Percentiles rank a stretch among this genome's conserved stretches.
Conservation (phyloP, 2,113 vertebrate species). For the cattle (Bos taurus) region DNA sequence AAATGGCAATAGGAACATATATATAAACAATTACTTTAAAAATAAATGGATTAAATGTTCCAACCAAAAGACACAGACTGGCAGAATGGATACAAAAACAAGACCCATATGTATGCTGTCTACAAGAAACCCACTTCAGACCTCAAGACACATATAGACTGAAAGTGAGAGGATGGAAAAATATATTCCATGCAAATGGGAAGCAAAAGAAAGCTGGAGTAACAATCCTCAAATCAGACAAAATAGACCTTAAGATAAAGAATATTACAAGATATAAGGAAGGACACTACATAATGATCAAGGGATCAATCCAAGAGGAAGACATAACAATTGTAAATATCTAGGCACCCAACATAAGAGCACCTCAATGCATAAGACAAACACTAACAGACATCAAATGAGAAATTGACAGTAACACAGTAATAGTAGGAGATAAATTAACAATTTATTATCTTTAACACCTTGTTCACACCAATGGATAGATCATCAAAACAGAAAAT, state of each 20-base stretch:
- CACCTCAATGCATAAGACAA: not conserved
- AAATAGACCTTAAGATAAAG: not conserved
- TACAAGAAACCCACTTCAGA: not conserved
- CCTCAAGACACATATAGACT: not conserved
- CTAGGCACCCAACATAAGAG: not conserved
- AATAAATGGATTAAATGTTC: not conserved
- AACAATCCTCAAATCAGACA: not conserved
- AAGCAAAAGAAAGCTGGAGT: not conserved
- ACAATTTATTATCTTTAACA: not conserved
- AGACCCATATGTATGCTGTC: not conserved
- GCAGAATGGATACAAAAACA: not conserved
- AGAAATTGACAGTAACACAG: not conserved
- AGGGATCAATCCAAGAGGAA: not conserved
- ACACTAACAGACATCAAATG: not conserved
- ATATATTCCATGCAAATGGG: not conserved
- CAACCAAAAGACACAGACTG: not conserved
- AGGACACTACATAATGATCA: not conserved
- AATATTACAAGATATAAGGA: not conserved
- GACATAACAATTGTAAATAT: not conserved
- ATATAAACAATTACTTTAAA: not conserved
- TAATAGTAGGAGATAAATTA: not conserved
- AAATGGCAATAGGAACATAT: not conserved
- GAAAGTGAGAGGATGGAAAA: not conserved
- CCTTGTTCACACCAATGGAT: not conserved
- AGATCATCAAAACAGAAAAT: not conserved